Evolutionary conservation across 1,140 invertebrate genomes (phyloP), one percentile per base, ranked within the genome.

Genomic region (Tribolium castaneum): DNA sequence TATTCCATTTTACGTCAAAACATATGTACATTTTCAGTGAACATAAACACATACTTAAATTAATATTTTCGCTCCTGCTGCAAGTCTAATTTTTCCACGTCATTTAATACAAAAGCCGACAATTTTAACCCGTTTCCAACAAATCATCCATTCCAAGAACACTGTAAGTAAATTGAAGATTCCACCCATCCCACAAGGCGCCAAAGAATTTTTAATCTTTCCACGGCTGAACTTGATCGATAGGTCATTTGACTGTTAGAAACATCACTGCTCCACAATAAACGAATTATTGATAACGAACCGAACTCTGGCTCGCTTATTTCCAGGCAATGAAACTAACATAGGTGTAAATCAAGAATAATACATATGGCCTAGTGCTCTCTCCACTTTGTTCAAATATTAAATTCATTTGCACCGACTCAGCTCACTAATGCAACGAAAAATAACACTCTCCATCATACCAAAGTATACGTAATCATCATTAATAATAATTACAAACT

Each of bases 141-240:
- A 66, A 66, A 66, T 66, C 59, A 66, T 66, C 59, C 30, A 30
- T 62, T 30, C 19, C 52, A 54, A 54, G 52, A 54, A 62, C 22
- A 66, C 19, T 66, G 25, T 66, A 66, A 66, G 59, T 35, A 66
- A 66, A 66, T 66, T 66, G 59, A 66, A 66, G 59, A 66, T 66
- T 66, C 59, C 59, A 35, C 59, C 59, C 30, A 66, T 66, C 59
- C 30, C 30, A 35, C 25, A 35, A 30, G 59, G 59, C 59, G 59
- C 30, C 34, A 66, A 66, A 66, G 59, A 66, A 66, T 66, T 66
- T 66, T 66, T 66, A 66, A 66, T 66, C 59, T 66, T 34, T 66
- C 59, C 59, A 19, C 30, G 25, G 30, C 12, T 35, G 25, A 66
- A 14, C 59, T 66, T 66, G 59, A 66, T 66, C 30, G 59, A 66